A percentile compares a stretch with the other conserved stretches of the same genome.
These are phyloP conservation scores for Spodoptera exigua DNA, from an alignment of 2,888 invertebrate species.

Conservation along the genomic window DNA sequence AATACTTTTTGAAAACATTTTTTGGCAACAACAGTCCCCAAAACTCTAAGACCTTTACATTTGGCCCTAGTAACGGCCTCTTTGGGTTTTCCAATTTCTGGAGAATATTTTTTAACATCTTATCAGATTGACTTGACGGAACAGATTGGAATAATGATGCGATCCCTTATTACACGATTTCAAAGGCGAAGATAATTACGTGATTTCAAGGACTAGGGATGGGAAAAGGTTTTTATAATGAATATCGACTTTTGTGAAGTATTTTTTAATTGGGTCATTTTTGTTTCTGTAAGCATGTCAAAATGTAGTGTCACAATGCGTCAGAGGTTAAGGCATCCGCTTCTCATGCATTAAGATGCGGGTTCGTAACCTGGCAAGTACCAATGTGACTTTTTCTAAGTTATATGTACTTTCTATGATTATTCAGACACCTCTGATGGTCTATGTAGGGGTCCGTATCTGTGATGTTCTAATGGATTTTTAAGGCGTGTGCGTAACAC, in stretches of 20 bases:
- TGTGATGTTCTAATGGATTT: no score
- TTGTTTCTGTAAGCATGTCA: no score
- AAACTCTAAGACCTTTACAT: slow-evolving; percentile 76
- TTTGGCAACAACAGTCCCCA: slow-evolving; percentile 81
- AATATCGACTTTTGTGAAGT: slow-evolving; percentile 39
- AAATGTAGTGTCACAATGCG: no score
- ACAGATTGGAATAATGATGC: slow-evolving; percentile 46
- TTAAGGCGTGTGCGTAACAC: no score
- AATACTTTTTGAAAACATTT: slow-evolving; percentile 59
- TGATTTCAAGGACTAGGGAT: slow-evolving; percentile 46
- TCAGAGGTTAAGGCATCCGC: no score
- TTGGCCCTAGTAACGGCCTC: slow-evolving; percentile 79
- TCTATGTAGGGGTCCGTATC: no score
- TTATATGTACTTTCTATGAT: no score
- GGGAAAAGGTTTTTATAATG: slow-evolving; percentile 13
- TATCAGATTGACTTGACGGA: slow-evolving; percentile 34
- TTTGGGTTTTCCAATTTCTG: slow-evolving; percentile 76
- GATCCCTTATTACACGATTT: slow-evolving; percentile 37
- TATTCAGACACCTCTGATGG: no score
- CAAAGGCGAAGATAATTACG: slow-evolving; percentile 51
- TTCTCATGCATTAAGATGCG: no score
- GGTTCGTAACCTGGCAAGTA: no score
- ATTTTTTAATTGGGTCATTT: no score
- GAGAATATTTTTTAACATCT: slow-evolving; percentile 67
- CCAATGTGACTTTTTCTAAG: no score